Evolutionary conservation across 1,140 invertebrate genomes (phyloP).

Genomic region (Laodelphax striatellus): DNA sequence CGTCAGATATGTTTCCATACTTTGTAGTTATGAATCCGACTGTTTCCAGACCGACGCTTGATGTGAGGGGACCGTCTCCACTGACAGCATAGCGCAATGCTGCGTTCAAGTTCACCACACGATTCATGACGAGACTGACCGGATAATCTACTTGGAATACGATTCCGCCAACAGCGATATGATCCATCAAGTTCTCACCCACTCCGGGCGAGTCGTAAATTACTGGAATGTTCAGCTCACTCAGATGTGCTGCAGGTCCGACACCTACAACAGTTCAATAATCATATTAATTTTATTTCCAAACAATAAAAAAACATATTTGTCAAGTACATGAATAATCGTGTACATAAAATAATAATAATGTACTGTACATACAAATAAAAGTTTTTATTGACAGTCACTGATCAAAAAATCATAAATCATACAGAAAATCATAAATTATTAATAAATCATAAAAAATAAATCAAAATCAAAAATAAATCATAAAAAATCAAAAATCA

Average conservation of each 20-base stretch:
- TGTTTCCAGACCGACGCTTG: constrained; percentile 68
- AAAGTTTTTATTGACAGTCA: too few species aligned
- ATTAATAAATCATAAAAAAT: too few species aligned
- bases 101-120: constrained; percentile 63
- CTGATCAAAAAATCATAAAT: too few species aligned
- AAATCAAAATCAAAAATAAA: too few species aligned
- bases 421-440: too few species aligned
- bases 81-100: constrained; percentile 62
- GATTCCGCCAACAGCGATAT: constrained; percentile 67
- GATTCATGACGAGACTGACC: constrained; percentile 58
- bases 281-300: too few species aligned
- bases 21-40: constrained; percentile 79
- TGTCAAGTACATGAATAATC: too few species aligned
- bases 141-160: constrained; percentile 70
- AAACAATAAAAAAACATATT: too few species aligned
- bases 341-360: too few species aligned
- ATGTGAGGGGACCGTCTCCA: constrained; percentile 70
- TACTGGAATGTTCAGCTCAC: constrained; percentile 38
- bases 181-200: constrained; percentile 71
- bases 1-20: constrained; percentile 67
- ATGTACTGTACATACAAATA: too few species aligned
- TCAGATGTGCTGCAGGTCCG: constrained; percentile 59
- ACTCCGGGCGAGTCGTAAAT: constrained; percentile 55
- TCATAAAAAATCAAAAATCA: too few species aligned
- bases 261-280: constrained; percentile 34